Percentiles rank a stretch among this genome's conserved stretches.
These are phyloP conservation scores for Prunella himalayana DNA, from an alignment of 2,113 vertebrate species.

Conservation along the genomic window DNA sequence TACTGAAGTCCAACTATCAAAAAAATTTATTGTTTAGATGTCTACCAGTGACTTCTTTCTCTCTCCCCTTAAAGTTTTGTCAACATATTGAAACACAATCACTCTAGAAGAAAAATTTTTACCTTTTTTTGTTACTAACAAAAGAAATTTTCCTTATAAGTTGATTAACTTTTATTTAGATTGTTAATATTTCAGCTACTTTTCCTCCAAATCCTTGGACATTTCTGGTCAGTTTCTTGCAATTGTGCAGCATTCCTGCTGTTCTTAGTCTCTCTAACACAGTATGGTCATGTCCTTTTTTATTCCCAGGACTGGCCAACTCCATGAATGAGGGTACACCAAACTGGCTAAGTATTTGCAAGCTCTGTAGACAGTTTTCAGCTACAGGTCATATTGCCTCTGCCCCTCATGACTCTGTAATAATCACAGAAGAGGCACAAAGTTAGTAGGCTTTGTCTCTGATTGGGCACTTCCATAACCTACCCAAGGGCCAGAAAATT, in stretches of 20 bases:
- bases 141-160: background rate
- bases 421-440: background rate
- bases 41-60: background rate
- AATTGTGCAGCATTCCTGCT: background rate
- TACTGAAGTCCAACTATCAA: background rate
- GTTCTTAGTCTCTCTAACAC: fast-evolving
- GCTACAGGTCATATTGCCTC: background rate
- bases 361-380: background rate
- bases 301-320: background rate
- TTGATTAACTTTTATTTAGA: background rate
- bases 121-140: background rate
- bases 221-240: background rate
- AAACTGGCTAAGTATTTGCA: background rate
- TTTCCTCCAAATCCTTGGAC: background rate
- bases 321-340: background rate
- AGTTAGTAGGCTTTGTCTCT: background rate
- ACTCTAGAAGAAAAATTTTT: background rate
- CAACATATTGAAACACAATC: background rate
- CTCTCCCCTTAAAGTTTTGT: background rate
- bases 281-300: background rate
- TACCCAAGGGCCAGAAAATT: background rate
- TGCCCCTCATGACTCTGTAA: background rate
- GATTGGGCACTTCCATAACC: background rate
- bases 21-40: background rate
- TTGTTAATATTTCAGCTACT: background rate